Base-by-base conservation (phyloP, 1,140 invertebrate genomes). In the Odontomachus brunneus region DNA sequence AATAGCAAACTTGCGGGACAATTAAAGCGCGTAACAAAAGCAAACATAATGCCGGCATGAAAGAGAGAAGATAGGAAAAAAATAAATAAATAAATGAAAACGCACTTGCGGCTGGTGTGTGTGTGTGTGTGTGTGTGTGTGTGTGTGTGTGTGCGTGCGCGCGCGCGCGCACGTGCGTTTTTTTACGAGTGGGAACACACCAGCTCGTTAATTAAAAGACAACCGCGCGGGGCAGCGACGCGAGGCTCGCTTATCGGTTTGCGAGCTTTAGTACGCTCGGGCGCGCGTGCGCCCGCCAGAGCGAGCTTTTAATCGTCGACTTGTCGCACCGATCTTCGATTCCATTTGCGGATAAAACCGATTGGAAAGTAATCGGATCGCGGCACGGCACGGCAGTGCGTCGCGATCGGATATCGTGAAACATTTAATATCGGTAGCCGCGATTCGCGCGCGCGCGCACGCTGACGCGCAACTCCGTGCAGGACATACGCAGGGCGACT, bases 321-420 rank as follows among this genome's bases (percentile, higher is more conserved):
- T 83, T 83, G 73, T 55, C 60, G 49, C 38, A 38, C 14, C 53
- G 81, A 83, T 83, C 81, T 83, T 59, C 73, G 62, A 83, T 78
- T 83, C 73, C 81, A 83, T 55, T 83, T 75, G 73, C 62, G 81
- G 60, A 83, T 83, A 83, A 83, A 83, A 83, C 74, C 74, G 72
- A 83, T 83, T 78, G 73, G 48, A 67, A 83, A 83, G 73, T 65
- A 78, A 83, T 83, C 81, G 81, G 81, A 83, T 83, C 72, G 51
- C 44, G 29, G 72, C 69, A 24, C 49, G 60, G 57, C 51, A 11
- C 24, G 33, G 38, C 71, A 53, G 55, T 60, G 57, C 57, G 59
- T 26, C 44, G 59, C 72, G 51, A 75, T 66, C 82, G 62, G 74
- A 59, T 78, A 59, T 57, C 60, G 38, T 59, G 53, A 49, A 66